Conservation (phyloP, 1,140 invertebrate genomes). For the Periplaneta americana region DNA sequence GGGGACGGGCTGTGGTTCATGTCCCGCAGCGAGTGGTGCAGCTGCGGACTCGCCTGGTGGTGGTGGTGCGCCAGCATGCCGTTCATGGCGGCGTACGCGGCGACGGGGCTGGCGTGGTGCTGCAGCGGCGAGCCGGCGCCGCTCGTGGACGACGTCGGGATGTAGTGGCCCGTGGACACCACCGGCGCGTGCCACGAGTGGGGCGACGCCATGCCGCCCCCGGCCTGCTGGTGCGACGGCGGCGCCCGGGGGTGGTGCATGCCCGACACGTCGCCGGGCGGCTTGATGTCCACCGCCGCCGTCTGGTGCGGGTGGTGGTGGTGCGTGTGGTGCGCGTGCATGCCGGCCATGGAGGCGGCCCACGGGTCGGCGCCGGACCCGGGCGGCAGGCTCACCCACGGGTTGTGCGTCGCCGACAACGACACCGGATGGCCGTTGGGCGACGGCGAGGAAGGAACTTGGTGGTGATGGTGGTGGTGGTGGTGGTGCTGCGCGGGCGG, state of each 20-base stretch:
- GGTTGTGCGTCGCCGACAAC: conserved; percentile 54
- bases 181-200: conserved; percentile 82
- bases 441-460: conserved; percentile 57
- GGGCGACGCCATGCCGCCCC: conserved; percentile 54
- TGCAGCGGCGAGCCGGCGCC: conserved; percentile 67
- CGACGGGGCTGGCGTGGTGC: conserved; percentile 72
- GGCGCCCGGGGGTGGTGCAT: conserved; percentile 29
- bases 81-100: conserved; percentile 69
- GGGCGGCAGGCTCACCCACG: conserved; percentile 77
- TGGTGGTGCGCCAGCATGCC: conserved; percentile 70
- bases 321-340: conserved; percentile 59
- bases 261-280: conserved; percentile 59
- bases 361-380: conserved; percentile 62
- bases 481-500: conserved; percentile 73
- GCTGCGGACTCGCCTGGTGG: conserved; percentile 59
- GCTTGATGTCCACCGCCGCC: conserved; percentile 35
- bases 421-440: conserved; percentile 51
- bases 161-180: conserved; percentile 74
- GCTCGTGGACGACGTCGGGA: conserved; percentile 44
- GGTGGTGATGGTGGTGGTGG: conserved; percentile 63
- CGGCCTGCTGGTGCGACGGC: conserved; percentile 31
- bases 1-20: conserved; percentile 42
- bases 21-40: conserved; percentile 55
- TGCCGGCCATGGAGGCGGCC: conserved; percentile 60
- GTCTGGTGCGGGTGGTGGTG: conserved; percentile 41